Conservation (phyloP, 2,113 vertebrate species). For the Microcebus murinus region DNA sequence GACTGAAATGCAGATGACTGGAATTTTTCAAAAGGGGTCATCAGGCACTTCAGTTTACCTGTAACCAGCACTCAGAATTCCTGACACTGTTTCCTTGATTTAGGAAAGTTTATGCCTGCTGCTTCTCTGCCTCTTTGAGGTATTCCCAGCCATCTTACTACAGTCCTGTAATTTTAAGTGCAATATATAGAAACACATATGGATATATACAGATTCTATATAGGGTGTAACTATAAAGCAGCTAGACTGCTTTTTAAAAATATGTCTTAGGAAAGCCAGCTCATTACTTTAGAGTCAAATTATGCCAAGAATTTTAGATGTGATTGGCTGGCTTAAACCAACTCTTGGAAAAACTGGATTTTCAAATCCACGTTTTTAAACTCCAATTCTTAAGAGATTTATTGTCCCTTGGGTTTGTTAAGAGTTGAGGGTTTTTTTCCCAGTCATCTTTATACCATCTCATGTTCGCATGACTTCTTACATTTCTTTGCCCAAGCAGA, state of each 20-base stretch:
- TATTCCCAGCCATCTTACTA: background rate
- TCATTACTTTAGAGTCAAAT: conserved; percentile 15
- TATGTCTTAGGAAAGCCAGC: conserved; percentile 35
- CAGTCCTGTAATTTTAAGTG: conserved; percentile 66
- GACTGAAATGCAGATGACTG: background rate
- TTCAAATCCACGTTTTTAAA: conserved; percentile 43
- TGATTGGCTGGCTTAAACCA: background rate
- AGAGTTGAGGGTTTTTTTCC: conserved; percentile 6
- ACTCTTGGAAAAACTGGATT: conserved; percentile 43
- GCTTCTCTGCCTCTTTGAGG: conserved; percentile 58
- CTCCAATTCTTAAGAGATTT: conserved; percentile 20
- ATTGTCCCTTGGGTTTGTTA: background rate
- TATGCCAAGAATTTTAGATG: conserved; percentile 34
- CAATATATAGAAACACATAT: conserved; percentile 67
- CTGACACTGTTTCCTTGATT: conserved; percentile 33
- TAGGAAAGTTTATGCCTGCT: conserved; percentile 37
- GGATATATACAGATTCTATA: conserved; percentile 56
- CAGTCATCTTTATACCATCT: background rate
- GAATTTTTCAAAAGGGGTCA: background rate
- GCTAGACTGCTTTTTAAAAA: background rate
- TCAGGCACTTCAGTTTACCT: background rate
- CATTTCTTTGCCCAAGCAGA: conserved; percentile 27
- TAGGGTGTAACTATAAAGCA: conserved; percentile 1
- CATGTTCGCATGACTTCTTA: background rate
- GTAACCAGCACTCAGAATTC: conserved; percentile 35